These are phyloP conservation scores for Scytalopus superciliaris DNA, from an alignment of 2,113 vertebrate species.

Conservation along the genomic window DNA sequence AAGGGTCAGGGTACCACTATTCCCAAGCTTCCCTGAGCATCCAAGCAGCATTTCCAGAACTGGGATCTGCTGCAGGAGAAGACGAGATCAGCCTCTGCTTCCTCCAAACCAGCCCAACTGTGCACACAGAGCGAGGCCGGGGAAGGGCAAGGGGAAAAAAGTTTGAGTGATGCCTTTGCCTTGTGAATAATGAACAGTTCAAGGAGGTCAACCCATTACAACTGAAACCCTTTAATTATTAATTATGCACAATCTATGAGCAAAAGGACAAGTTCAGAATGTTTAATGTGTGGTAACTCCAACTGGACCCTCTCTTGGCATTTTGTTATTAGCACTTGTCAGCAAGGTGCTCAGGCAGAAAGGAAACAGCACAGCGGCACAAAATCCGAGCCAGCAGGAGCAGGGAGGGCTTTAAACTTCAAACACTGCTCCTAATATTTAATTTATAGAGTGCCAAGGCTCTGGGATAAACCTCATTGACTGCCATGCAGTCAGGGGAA, in stretches of 20 bases:
- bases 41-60: background rate
- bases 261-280: slow-evolving; percentile 88
- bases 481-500: background rate
- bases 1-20: background rate
- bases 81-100: background rate
- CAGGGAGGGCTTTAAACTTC: slow-evolving; percentile 9
- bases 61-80: background rate
- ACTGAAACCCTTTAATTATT: slow-evolving; percentile 92
- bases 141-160: slow-evolving; percentile 79
- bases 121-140: slow-evolving; percentile 45
- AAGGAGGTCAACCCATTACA: slow-evolving; percentile 94
- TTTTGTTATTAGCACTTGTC: slow-evolving; percentile 83
- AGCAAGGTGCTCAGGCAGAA: slow-evolving; percentile 82
- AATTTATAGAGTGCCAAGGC: slow-evolving; percentile 27
- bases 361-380: slow-evolving; percentile 70
- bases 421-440: slow-evolving; percentile 43
- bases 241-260: slow-evolving; percentile 94
- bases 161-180: slow-evolving; percentile 92
- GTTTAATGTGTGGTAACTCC: slow-evolving; percentile 80
- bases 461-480: background rate
- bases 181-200: slow-evolving; percentile 94
- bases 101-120: slow-evolving; percentile 66
- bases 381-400: slow-evolving; percentile 27
- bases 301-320: slow-evolving; percentile 75
- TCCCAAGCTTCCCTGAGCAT: background rate